Evolutionary conservation across 2,113 vertebrate genomes (phyloP).

Genomic region (Microcebus ravelobensis): DNA sequence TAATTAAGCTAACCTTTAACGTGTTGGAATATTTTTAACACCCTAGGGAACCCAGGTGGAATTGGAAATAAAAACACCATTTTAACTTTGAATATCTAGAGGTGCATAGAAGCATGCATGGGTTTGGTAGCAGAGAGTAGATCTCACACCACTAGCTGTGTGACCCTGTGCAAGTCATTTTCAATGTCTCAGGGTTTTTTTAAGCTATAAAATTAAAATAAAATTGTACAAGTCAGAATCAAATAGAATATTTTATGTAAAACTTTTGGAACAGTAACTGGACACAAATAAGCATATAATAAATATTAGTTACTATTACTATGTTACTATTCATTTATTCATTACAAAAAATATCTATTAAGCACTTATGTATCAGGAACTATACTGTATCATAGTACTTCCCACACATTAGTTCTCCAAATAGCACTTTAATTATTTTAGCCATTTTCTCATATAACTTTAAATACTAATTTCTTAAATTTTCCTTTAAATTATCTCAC

Average conservation of each 20-base stretch:
- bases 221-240: slow-evolving; percentile 18
- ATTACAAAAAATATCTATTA: neutral
- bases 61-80: neutral
- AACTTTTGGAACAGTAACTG: neutral
- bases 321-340: neutral
- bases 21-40: neutral
- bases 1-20: neutral
- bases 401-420: neutral
- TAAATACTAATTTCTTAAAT: neutral
- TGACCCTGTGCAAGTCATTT: neutral
- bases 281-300: neutral
- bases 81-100: neutral
- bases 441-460: neutral
- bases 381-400: neutral
- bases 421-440: neutral
- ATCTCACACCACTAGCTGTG: neutral
- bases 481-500: slow-evolving; percentile 17
- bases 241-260: neutral
- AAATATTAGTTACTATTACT: neutral
- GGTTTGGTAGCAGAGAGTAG: neutral
- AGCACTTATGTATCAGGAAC: neutral
- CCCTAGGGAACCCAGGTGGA: neutral
- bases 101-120: neutral
- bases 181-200: neutral
- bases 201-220: slow-evolving; percentile 18